Base-by-base conservation (phyloP, 2,113 vertebrate species). In the Vulpes vulpes region DNA sequence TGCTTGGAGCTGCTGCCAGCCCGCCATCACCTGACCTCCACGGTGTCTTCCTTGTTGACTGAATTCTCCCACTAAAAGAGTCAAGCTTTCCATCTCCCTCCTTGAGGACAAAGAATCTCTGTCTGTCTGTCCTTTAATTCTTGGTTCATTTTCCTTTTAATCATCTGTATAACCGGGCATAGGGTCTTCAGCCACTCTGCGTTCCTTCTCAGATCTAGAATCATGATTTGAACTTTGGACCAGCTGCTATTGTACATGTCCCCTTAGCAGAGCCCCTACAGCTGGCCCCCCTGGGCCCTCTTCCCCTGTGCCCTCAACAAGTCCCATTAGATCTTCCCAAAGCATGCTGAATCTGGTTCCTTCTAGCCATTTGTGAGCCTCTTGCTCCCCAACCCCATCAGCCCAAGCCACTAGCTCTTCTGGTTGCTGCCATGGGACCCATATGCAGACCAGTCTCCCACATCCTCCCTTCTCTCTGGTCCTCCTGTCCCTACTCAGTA, bases 381-480 rank as follows among this genome's bases (percentile, higher is more conserved):
- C 35, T 5, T 0, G 4, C 27, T 4, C 67, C 53, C 23, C 2
- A 3, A 3, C 27, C 3, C 23, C 0, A 17, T 27, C 59, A 0
- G 43, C 27, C 67, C 69, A n/a, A 57, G 60, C 16, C 0, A 8
- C 25, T 17, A 19, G 22, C 38, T 80, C 64, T 49, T 59, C 91
- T 23, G 49, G 20, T 51, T 69, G 49, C 67, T 19, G 2, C 55
- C 7, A 6, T 5, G 12, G 8, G 23, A 17, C 30, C n/a, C 8
- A 30, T 8, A 49, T 30, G 76, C 62, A 27, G 59, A 38, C 43
- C n/a, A 16, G 69, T 15, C 17, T 19, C 25, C 20, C 3, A 0
- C 22, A 17, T 1, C 22, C 10, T 8, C 51, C 11, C 20, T 32
- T 27, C 30, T n/a, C 16, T 67, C 22, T 22, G 25, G 60, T 27